phyloP scores from a whole-genome alignment of 2,797 vertebrate genomes.

The Channallabes apus region DNA sequence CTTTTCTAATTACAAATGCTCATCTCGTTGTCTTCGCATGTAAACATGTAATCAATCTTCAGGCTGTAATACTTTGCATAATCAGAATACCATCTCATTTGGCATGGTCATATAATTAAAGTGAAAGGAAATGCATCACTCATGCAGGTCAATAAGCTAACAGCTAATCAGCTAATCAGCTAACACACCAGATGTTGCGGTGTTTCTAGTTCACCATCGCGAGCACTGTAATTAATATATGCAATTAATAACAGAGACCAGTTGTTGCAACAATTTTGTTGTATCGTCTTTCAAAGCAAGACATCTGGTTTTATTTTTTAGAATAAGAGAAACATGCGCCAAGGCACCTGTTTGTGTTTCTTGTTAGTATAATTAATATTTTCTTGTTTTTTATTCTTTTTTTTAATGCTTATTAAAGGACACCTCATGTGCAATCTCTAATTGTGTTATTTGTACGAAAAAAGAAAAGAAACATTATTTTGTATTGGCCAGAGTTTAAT shows the following conservation, averaged over 20 bases:
- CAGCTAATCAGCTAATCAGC: constrained; percentile 27
- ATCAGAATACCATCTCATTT: constrained; percentile 29
- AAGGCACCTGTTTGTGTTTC: background rate
- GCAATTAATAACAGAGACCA: background rate
- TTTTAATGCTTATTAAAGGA: background rate
- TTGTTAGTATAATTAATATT: background rate
- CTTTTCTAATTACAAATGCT: constrained; percentile 16
- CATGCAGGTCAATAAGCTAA: constrained; percentile 31
- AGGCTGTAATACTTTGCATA: constrained; percentile 16
- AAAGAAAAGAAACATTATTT: too few relatives aligned
- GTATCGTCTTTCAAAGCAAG: background rate
- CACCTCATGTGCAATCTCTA: too few relatives aligned
- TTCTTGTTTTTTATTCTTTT: background rate
- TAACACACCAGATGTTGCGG: constrained; percentile 29
- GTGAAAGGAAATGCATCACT: constrained; percentile 13
- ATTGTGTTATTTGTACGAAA: too few relatives aligned
- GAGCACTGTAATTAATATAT: constrained; percentile 3
- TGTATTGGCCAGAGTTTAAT: too few relatives aligned
- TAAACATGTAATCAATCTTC: constrained; percentile 35
- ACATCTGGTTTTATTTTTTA: constrained; percentile 8
- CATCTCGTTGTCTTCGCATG: constrained; percentile 7
- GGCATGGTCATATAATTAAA: constrained; percentile 32
- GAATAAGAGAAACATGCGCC: background rate
- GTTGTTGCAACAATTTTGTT: background rate
- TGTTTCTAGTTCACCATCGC: background rate